Evolutionary conservation across 2,113 vertebrate species (phyloP).

Genomic region (Sorex fumeus): DNA sequence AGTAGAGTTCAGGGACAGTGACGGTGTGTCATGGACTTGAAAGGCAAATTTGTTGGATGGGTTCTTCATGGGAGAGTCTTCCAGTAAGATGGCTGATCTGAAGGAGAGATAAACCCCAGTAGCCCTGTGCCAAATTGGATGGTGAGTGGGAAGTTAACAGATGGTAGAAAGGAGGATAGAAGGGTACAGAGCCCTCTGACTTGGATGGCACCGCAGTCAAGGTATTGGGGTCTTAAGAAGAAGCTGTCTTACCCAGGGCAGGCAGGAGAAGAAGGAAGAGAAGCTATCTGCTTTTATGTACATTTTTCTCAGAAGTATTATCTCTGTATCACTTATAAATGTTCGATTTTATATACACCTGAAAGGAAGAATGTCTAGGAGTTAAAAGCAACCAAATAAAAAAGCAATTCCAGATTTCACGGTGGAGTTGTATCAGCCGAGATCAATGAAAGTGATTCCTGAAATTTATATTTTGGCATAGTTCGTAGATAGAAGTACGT

Average conservation of each 20-base stretch:
- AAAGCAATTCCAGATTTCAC: slow-evolving; percentile 55
- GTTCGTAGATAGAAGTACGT: slow-evolving; percentile 73
- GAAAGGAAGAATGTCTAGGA: slow-evolving; percentile 56
- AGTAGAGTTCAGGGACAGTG: background rate
- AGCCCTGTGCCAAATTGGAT: background rate
- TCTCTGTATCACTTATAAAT: slow-evolving; percentile 50
- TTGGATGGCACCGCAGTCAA: slow-evolving; percentile 33
- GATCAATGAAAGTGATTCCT: slow-evolving; percentile 66
- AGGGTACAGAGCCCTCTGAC: slow-evolving; percentile 5
- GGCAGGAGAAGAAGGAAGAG: slow-evolving; percentile 25
- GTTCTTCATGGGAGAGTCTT: background rate
- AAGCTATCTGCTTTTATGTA: slow-evolving; percentile 41
- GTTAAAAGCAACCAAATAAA: slow-evolving; percentile 64
- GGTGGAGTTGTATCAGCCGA: slow-evolving; percentile 52
- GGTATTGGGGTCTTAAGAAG: background rate
- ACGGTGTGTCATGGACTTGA: background rate
- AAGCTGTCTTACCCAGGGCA: slow-evolving; percentile 33
- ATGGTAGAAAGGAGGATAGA: background rate
- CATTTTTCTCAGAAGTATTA: slow-evolving; percentile 48
- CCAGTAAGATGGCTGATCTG: slow-evolving; percentile 26
- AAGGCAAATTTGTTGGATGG: slow-evolving; percentile 12
- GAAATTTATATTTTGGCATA: slow-evolving; percentile 72
- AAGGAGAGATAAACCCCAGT: background rate
- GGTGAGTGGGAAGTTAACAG: slow-evolving; percentile 5
- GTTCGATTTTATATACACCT: slow-evolving; percentile 43